Base-by-base conservation (phyloP, 2,888 invertebrate species). In the Autographa gamma region DNA sequence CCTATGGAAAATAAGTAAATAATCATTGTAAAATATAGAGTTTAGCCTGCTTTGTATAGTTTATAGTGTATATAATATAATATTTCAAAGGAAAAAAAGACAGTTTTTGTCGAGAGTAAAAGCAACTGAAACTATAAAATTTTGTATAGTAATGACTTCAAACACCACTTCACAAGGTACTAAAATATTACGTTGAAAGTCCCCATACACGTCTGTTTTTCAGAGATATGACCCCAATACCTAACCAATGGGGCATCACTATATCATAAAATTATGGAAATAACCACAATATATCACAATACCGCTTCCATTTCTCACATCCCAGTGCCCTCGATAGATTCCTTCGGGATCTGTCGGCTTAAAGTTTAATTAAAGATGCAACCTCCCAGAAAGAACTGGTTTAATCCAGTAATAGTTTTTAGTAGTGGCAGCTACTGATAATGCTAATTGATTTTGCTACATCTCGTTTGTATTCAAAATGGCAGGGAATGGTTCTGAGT, bases 351-450 rank as follows among this genome's bases (percentile, higher is more conserved):
- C 84, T 81, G 84, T 78, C 84, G 87, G 89, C 89, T 92, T 91
- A 89, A 91, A 91, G 88, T 91, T 92, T 92, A 91, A 92, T 91
- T 91, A 91, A 91, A 90, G 91, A 90, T 90, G 90, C 90, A 90
- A 82, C 85, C 78, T 79, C 72, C 79, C 79, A 85, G 87, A 88
- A 87, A 88, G 86, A 86, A 83, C 77, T 80, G 80, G 80, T 78
- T 90, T 86, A 85, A 88, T 87, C 84, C 83, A 76, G 83, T 86
- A 85, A 86, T 84, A 83, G 86, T 86, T 87, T 85, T 80, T 73
- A 83, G 80, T 79, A 78, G 73, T 81, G 83, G 80, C 75, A 78
- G 76, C 72, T 56, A 59, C 73, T 80, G 86, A 86, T 86, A 86
- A 81, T 74, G 71, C 66, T 78, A 66, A 84, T 79, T 79, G 64